These are phyloP conservation scores for Sebastiscus albofasciatus DNA, from an alignment of 2,797 vertebrate genomes.

Conservation along the genomic window DNA sequence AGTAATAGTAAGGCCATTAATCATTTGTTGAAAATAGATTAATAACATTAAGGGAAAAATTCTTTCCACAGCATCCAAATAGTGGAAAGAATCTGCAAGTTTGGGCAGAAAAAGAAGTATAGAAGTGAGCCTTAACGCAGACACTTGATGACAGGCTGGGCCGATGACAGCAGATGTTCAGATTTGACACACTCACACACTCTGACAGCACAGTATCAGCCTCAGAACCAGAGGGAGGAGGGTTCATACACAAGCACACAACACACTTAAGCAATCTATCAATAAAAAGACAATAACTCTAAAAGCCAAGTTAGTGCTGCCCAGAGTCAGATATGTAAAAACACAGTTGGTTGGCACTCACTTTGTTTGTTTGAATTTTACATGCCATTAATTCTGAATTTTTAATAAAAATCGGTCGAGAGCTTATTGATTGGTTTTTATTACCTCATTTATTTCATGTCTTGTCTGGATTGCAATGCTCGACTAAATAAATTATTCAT, in stretches of 20 bases:
- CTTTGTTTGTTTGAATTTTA: conserved; percentile 40
- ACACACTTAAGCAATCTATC: not conserved
- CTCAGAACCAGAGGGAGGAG: conserved; percentile 17
- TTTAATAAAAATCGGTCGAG: conserved; percentile 30
- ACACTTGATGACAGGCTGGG: conserved; percentile 36
- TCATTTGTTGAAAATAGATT: conserved; percentile 11
- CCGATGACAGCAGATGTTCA: conserved; percentile 54
- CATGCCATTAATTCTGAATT: conserved; percentile 41
- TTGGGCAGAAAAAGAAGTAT: conserved; percentile 1
- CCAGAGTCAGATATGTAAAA: not conserved
- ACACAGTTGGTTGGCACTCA: not conserved
- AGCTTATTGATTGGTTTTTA: conserved; percentile 51
- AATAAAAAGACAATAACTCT: not conserved
- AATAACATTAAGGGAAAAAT: not conserved
- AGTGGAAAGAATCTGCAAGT: not conserved
- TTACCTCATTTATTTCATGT: conserved; percentile 42
- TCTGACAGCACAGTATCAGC: conserved; percentile 42
- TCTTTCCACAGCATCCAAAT: not conserved
- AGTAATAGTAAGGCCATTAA: conserved; percentile 14
- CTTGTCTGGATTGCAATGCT: conserved; percentile 31
- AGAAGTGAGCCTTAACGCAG: conserved; percentile 11
- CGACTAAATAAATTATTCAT: conserved; percentile 61
- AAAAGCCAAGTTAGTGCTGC: not conserved
- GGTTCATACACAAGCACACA: not conserved
- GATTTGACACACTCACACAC: conserved; percentile 40